Evolutionary conservation across 2,797 vertebrate species (phyloP).

Genomic region (Lagodon rhomboides): DNA sequence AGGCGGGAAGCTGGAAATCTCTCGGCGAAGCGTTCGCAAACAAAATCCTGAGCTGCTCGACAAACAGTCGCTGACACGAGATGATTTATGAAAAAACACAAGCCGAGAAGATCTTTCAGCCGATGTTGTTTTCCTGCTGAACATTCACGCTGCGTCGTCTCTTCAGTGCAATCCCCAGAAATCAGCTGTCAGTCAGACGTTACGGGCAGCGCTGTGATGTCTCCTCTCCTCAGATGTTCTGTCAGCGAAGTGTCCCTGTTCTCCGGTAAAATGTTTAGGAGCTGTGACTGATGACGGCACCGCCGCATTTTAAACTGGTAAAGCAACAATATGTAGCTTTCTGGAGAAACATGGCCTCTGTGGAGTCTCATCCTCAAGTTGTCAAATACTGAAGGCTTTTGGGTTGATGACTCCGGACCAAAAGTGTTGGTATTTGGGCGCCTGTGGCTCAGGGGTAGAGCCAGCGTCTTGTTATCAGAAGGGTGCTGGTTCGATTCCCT

Average conservation of each 20-base stretch:
- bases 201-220: background rate
- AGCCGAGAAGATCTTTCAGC: background rate
- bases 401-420: no score
- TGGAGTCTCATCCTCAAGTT: no score
- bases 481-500: no score
- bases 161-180: background rate
- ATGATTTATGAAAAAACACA: constrained; percentile 1
- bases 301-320: no score
- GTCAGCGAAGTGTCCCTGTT: background rate
- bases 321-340: no score
- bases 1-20: constrained; percentile 14
- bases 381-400: no score
- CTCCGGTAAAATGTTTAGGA: background rate
- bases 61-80: constrained; percentile 21
- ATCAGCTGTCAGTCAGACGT: constrained; percentile 10
- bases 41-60: constrained; percentile 26
- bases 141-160: background rate
- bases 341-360: no score
- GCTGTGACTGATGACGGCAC: background rate
- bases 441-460: no score
- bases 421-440: no score
- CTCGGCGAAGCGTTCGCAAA: constrained; percentile 1
- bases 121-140: background rate
- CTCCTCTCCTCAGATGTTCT: background rate
- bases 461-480: no score